Conservation (phyloP, 2,113 vertebrate species). For the Puffinus mauretanicus region DNA sequence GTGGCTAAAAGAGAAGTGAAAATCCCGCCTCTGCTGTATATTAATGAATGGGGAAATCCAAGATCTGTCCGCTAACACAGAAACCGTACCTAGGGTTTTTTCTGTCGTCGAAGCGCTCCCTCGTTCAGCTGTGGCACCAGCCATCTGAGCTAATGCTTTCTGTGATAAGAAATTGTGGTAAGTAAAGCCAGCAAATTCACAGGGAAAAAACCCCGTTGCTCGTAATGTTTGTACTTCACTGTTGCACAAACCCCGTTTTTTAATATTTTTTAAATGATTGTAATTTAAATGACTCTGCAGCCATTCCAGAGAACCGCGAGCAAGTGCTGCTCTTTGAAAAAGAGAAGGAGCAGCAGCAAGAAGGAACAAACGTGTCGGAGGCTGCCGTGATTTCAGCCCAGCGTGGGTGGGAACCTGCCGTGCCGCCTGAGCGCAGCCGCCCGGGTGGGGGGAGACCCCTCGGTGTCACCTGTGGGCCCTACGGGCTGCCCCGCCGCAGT, state of each 20-base stretch:
- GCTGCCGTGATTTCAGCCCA: neutral
- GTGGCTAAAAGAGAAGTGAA: neutral
- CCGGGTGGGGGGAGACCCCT: accelerated
- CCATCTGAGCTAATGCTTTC: neutral
- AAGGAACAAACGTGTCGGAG: accelerated
- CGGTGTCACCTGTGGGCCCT: accelerated
- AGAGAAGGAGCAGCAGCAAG: neutral
- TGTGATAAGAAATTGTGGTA: neutral
- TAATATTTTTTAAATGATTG: neutral
- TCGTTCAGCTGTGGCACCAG: neutral
- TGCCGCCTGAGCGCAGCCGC: accelerated
- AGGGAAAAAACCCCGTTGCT: neutral
- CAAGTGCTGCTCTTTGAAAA: neutral
- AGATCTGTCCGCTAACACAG: neutral
- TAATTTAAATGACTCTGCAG: neutral
- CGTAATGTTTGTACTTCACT: accelerated
- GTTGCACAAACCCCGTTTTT: neutral
- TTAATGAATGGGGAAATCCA: neutral
- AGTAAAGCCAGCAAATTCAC: neutral
- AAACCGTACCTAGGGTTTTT: neutral
- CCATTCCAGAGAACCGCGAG: neutral
- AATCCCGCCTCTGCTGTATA: neutral
- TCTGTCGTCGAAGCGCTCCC: neutral
- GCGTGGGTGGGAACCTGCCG: neutral
- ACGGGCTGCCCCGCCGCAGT: neutral